Base-by-base conservation (phyloP, 2,888 invertebrate genomes). In the Prosopocoilus inquinatus region DNA sequence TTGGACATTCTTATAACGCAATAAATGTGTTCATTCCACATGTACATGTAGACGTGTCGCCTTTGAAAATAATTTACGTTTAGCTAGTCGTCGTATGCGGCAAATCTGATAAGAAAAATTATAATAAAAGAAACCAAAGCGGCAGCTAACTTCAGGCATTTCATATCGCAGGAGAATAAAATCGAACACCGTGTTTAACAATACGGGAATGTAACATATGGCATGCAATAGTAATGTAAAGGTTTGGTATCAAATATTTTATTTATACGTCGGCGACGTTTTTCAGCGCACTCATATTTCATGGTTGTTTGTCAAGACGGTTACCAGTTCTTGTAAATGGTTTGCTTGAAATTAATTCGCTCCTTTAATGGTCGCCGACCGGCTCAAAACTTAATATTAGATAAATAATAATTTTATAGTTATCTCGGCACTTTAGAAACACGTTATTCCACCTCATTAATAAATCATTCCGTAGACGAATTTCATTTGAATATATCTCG, bases 281-380 rank as follows among this genome's bases (percentile, higher is more conserved):
- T 63, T 68, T 69, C 69, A 67, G 63, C 64, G 64, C 60, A 67
- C 64, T 71, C 70, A 72, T 74, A 74, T 74, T 72, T 72, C 71
- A 74, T 67, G 66, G 69, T 69, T 69, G 72, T 74, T 74, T 74
- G 74, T 73, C 74, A 69, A 67, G 71, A 68, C 68, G 70, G 67
- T 73, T 68, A 70, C 70, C 70, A 67, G 69, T 67, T 67, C 71
- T 69, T 69, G 69, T 68, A 68, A 68, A 67, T 55, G 58, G 49
- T 49, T 51, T 44, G 56, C 52, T 48, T 61, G 61, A 70, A 72
- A 74, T 74, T 74, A 73, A 74, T 74, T 70, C 64, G 63, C 60
- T 63, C 62, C 69, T 70, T 70, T 70, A 50, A 50, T 46, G 44
- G 39, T 38, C 43, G 57, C 62, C 62, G 62, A 62, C 62, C 54